Evolutionary conservation across 2,113 vertebrate species (phyloP), one percentile per base, ranked within the genome.

Genomic region (Psephotus haematonotus): DNA sequence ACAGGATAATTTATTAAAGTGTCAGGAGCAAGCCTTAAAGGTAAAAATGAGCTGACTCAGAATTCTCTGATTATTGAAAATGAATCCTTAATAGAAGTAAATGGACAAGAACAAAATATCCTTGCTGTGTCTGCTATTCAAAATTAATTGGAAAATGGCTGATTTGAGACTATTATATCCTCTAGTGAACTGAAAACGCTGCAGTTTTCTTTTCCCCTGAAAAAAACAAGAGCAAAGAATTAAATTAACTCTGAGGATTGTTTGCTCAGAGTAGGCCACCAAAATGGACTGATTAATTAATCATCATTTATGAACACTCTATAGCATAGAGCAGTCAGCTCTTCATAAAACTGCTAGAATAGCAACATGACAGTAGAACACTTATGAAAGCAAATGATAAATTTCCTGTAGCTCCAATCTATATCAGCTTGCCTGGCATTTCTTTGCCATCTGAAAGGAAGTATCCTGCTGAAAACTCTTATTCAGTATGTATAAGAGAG

Each of bases 51-150:
- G 95, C 96, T 97, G 97, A 97, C 88, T 92, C 93, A 95, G 92
- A 96, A 93, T 88, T 95, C 92, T 86, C 82, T 93, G 94, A 98
- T 97, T 97, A 96, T 91, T 89, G 74, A 94, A 96, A 97, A 97
- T 93, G 92, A 97, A 96, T 95, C 93, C 95, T 95, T 97, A 98
- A 97, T 95, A 82, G 84, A 96, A 93, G 80, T 71, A 97, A 97
- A 97, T 90, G 92, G 87, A 79, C 94, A 97, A 86, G 88, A 98
- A 95, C 72, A 92, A 82, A 96, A 96, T 78, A 87, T 70, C 47
- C 71, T 76, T 44, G 3, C 90, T 68, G 63, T 60, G 35, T 52
- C 95, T 33, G 2, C 88, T 84, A 53, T 92, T 96, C 81, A 94
- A 91, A 97, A 96, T 98, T 97, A 97, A 96, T 96, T 96, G 94